Evolutionary conservation across 1,140 invertebrate genomes (phyloP).

Genomic region (Planococcus citri): DNA sequence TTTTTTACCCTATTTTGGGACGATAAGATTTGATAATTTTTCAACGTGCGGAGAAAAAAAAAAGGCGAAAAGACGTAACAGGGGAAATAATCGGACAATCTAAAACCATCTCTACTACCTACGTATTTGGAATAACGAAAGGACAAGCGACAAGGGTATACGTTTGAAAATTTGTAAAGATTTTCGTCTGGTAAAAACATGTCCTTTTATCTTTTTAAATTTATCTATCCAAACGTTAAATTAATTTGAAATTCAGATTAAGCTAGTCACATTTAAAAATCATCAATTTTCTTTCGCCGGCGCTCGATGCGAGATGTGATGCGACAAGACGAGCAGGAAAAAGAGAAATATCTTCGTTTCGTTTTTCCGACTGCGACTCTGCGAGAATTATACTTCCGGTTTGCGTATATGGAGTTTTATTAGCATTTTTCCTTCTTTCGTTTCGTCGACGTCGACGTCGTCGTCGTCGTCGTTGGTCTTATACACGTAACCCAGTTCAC

Average conservation of each 20-base stretch:
- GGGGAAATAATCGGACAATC: not conserved
- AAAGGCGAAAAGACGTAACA: too few relatives aligned
- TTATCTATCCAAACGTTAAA: not conserved
- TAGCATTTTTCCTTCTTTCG: not conserved
- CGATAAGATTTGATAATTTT: not conserved
- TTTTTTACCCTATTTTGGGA: too few relatives aligned
- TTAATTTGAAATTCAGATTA: constrained; percentile 4
- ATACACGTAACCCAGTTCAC: too few relatives aligned
- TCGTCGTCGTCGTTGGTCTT: too few relatives aligned
- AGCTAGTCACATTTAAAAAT: constrained; percentile 2
- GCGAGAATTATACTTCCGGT: not conserved
- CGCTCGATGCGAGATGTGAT: not conserved
- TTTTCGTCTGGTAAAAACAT: not conserved
- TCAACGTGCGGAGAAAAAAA: too few relatives aligned
- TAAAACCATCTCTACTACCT: not conserved
- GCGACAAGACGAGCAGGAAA: too few relatives aligned
- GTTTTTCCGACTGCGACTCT: not conserved
- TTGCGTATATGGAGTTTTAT: not conserved
- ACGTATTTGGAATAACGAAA: not conserved
- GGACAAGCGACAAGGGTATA: not conserved
- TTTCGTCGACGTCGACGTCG: not conserved
- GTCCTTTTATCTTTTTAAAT: constrained; percentile 1
- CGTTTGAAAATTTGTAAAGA: not conserved
- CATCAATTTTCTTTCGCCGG: not conserved
- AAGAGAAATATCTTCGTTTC: not conserved